Evolutionary conservation across 2,888 invertebrate genomes (phyloP).

Genomic region (Rhopalosiphum nymphaeae): DNA sequence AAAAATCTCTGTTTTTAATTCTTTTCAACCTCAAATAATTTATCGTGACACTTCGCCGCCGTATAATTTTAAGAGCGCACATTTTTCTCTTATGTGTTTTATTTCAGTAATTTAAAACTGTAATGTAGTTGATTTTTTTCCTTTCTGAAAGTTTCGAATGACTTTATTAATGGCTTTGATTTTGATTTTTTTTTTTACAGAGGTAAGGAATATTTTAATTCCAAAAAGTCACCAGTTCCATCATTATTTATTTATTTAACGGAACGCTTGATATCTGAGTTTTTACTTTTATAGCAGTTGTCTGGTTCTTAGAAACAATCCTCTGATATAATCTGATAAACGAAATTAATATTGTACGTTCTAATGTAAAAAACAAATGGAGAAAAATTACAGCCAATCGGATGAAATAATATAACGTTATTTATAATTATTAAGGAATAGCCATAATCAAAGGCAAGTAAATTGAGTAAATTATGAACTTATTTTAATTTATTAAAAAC

Average conservation of each 20-base stretch:
- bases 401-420: neutral
- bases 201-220: constrained; percentile 34
- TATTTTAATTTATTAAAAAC: neutral
- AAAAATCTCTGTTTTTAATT: constrained; percentile 58
- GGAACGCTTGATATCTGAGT: neutral
- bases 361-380: neutral
- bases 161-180: constrained; percentile 50
- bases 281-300: neutral
- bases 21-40: constrained; percentile 58
- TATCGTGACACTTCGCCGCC: constrained; percentile 50
- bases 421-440: neutral
- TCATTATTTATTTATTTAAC: constrained; percentile 27
- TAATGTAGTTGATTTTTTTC: constrained; percentile 41
- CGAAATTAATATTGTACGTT: neutral
- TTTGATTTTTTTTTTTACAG: constrained; percentile 18
- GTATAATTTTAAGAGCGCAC: constrained; percentile 37
- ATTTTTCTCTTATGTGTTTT: constrained; percentile 61
- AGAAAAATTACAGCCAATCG: neutral
- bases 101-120: constrained; percentile 57
- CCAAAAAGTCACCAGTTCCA: neutral
- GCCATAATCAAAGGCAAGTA: neutral
- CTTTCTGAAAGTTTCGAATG: constrained; percentile 49
- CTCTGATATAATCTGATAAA: neutral
- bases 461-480: neutral
- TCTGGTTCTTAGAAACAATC: neutral